Conservation (phyloP, 2,113 vertebrate species). For the Dromas ardeola region DNA sequence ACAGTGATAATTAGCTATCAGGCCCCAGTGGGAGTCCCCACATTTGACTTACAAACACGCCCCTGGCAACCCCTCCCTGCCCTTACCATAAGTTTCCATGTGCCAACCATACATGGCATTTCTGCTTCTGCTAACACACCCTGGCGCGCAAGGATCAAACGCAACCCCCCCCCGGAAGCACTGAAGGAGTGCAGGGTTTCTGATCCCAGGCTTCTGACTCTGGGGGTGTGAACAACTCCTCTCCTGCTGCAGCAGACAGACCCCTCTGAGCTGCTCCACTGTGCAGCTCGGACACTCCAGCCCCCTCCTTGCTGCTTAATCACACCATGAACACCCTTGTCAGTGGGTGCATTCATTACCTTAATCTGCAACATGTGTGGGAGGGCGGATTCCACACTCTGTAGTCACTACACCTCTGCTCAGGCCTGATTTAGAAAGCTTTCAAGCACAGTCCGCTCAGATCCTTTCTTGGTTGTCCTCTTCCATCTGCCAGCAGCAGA, state of each 20-base stretch:
- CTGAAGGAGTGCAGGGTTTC: neutral
- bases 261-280: neutral
- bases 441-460: neutral
- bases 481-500: neutral
- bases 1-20: neutral
- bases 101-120: fast-evolving
- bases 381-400: neutral
- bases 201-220: neutral
- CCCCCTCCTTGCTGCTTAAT: neutral
- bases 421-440: constrained; percentile 26
- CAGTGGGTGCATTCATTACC: neutral
- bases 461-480: neutral
- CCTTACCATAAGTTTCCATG: neutral
- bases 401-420: constrained; percentile 12
- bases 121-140: neutral
- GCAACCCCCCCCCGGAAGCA: fast-evolving
- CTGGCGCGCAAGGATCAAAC: neutral
- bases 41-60: neutral
- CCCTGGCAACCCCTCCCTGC: neutral
- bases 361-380: neutral
- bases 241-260: fast-evolving
- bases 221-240: neutral
- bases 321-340: neutral
- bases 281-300: neutral
- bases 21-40: neutral